Conservation (phyloP, 2,113 vertebrate species). For the Nothoprocta pentlandii region DNA sequence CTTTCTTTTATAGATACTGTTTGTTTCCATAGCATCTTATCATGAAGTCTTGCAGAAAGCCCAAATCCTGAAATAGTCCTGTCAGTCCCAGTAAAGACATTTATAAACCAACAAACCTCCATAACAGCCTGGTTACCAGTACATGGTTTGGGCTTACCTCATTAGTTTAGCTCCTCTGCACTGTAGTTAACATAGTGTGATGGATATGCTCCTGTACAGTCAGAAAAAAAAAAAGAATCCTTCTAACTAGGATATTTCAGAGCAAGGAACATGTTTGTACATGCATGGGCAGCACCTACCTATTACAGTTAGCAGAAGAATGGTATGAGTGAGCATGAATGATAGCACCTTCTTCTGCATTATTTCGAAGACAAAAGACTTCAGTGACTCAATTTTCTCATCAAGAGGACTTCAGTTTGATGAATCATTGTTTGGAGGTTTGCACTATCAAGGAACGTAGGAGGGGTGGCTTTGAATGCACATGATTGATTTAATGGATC, state of each 20-base stretch:
- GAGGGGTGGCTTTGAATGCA: not conserved
- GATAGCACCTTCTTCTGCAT: not conserved
- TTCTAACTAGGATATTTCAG: not conserved
- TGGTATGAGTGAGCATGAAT: not conserved
- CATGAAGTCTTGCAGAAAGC: not conserved
- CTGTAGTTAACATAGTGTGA: not conserved
- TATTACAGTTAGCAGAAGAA: not conserved
- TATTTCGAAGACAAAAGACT: not conserved
- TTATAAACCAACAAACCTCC: not conserved
- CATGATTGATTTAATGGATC: not conserved
- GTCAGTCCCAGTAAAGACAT: not conserved
- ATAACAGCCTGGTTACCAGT: not conserved
- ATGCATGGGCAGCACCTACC: not conserved
- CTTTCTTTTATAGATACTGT: not conserved
- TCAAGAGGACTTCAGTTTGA: not conserved
- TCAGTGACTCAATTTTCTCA: not conserved
- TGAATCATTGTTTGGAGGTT: not conserved
- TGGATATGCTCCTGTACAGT: not conserved
- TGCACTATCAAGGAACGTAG: not conserved
- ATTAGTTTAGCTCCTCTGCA: not conserved
- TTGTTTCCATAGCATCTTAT: not conserved
- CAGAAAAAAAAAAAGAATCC: not conserved
- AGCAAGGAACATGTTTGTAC: not conserved
- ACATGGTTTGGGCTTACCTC: not conserved
- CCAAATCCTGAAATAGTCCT: not conserved